Base-by-base conservation (phyloP, 2,888 invertebrate genomes). In the Matsumyia berberina region DNA sequence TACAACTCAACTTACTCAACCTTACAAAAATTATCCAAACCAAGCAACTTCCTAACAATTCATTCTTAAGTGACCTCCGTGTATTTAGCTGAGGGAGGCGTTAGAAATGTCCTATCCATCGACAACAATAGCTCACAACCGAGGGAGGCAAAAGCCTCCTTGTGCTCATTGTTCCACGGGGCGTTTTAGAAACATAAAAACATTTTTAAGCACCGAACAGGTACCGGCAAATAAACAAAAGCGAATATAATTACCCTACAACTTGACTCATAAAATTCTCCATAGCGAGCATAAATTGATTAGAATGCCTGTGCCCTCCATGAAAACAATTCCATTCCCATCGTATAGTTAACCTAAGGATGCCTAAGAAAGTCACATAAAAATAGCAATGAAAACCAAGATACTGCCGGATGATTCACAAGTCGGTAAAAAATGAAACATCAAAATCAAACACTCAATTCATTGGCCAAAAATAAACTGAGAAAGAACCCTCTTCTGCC, bases 401-500 rank as follows among this genome's bases (percentile, higher is more conserved):
- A 15, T 42, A 42, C 31, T 44, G 11, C 29, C 39, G 35, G 17
- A 46, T 57, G 44, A 57, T 70, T 57, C 57, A 35, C 35, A 69
- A 57, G 57, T 58, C 57, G 24, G 35, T 57, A 57, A 57, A 46
- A 44, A 37, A 35, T 31, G 31, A 58, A 37, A 70, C 39, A 51
- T 51, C 51, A 66, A 66, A 49, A 76, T 66, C 74, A 76, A 66
- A 74, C 46, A 66, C 66, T 37, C 49, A 46, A 51, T 57, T 66
- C 74, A 8, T 39, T 12, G 49, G 24, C 33, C 31, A 6, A 15
- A 58, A 46, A 42, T 15, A 19, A 42, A 3, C n/a, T n/a, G n/a
- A n/a, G 29, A 35, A 33, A 72, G n/a, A 19, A 31, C 12, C 24
- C 15, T 19, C 5, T 11, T 19, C 17, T 9, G 15, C 33, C 31